phyloP scores from a whole-genome alignment of 1,140 invertebrate genomes.

The Macrobrachium rosenbergii region DNA sequence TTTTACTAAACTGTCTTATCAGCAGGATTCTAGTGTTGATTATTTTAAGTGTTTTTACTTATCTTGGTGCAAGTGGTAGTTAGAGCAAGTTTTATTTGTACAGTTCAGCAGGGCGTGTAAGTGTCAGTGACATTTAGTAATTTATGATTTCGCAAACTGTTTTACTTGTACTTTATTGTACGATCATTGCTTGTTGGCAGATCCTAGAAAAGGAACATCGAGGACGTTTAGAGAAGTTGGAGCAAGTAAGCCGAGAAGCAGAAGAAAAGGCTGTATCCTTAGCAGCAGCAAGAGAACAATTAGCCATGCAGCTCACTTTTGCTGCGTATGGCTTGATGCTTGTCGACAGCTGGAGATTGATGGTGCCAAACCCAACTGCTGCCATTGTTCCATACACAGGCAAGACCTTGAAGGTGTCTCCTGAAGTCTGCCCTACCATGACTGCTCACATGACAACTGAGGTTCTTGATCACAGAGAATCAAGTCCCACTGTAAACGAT shows the following conservation, averaged over 20 bases:
- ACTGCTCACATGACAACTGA: neutral
- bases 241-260: conserved; percentile 24
- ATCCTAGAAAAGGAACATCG: conserved; percentile 57
- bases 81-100: no score
- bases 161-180: neutral
- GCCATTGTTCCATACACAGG: conserved; percentile 36
- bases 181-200: conserved; percentile 29
- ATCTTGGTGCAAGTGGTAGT: no score
- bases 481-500: conserved; percentile 2
- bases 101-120: no score
- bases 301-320: conserved; percentile 54
- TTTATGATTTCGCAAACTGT: neutral
- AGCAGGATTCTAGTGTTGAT: no score
- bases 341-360: conserved; percentile 38
- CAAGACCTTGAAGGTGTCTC: conserved; percentile 19
- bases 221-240: conserved; percentile 40
- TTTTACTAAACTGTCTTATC: no score
- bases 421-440: conserved; percentile 22
- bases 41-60: no score
- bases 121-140: no score
- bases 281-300: conserved; percentile 35
- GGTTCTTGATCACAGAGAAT: neutral
- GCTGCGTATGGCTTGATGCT: conserved; percentile 56
- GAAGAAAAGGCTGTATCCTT: conserved; percentile 46
- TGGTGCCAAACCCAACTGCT: conserved; percentile 36